These are phyloP conservation scores for Venustaconcha ellipsiformis DNA, from an alignment of 1,140 invertebrate genomes.

Conservation along the genomic window DNA sequence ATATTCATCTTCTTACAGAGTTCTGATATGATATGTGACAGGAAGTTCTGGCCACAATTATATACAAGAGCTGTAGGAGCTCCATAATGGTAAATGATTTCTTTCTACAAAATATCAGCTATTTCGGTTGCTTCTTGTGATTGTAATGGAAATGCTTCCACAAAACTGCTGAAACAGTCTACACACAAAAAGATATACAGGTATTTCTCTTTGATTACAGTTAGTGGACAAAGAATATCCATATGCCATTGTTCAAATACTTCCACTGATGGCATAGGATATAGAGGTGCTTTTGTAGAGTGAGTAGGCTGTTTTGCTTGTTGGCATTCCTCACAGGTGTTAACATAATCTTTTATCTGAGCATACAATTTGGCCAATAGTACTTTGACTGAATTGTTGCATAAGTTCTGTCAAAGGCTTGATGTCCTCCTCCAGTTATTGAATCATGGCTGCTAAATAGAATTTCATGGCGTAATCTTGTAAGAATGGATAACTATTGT, in stretches of 20 bases:
- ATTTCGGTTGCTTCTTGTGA: constrained; percentile 20
- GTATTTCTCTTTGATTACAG: constrained; percentile 26
- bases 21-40: constrained; percentile 36
- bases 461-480: too few species aligned
- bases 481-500: too few species aligned
- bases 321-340: constrained; percentile 41
- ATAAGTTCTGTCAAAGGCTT: too few species aligned
- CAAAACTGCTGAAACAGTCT: constrained; percentile 35
- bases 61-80: constrained; percentile 25
- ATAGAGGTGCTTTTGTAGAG: constrained; percentile 21
- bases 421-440: too few species aligned
- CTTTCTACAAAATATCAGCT: constrained; percentile 23
- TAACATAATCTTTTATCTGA: constrained; percentile 32
- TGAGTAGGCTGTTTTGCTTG: constrained; percentile 23
- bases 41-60: constrained; percentile 39
- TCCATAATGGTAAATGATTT: constrained; percentile 35
- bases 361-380: constrained; percentile 42
- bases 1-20: constrained; percentile 46
- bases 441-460: too few species aligned
- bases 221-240: constrained; percentile 40
- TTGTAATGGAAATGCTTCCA: constrained; percentile 27
- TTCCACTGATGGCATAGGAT: constrained; percentile 32
- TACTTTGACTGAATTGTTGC: too few species aligned
- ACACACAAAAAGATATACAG: constrained; percentile 36
- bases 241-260: constrained; percentile 36